These are phyloP conservation scores for Cosmia trapezina DNA, from an alignment of 2,888 invertebrate species.

Conservation along the genomic window DNA sequence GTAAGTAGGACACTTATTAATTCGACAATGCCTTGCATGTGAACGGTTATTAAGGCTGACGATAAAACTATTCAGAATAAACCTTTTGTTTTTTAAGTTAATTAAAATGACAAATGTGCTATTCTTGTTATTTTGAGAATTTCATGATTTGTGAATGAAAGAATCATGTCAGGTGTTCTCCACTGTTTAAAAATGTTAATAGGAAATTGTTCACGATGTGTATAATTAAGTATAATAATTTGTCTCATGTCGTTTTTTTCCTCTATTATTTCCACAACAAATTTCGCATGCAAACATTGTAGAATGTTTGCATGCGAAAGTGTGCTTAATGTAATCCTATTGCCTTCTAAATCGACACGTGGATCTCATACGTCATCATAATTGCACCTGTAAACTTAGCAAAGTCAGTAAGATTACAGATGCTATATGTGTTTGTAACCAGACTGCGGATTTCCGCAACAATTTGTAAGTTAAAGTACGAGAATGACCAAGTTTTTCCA, in stretches of 20 bases:
- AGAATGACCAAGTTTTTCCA: neutral
- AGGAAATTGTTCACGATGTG: constrained; percentile 29
- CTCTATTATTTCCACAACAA: constrained; percentile 8
- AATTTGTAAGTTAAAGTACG: too few relatives aligned
- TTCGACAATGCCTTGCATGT: constrained; percentile 64
- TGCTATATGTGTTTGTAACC: neutral
- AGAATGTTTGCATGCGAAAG: constrained; percentile 26
- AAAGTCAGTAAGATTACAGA: neutral
- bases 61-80: constrained; percentile 59
- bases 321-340: constrained; percentile 1
- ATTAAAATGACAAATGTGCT: constrained; percentile 67
- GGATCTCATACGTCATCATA: neutral
- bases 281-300: too few relatives aligned
- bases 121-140: constrained; percentile 59
- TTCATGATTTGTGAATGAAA: constrained; percentile 55
- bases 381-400: neutral
- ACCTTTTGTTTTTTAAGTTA: constrained; percentile 63
- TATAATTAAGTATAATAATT: constrained; percentile 30
- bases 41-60: constrained; percentile 59
- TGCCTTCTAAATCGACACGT: constrained; percentile 11
- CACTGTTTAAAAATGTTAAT: constrained; percentile 40
- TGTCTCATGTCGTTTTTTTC: constrained; percentile 11
- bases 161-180: constrained; percentile 59
- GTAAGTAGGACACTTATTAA: constrained; percentile 65
- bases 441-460: neutral